Evolutionary conservation across 1,140 invertebrate species (phyloP).

Genomic region (Cherax quadricarinatus): DNA sequence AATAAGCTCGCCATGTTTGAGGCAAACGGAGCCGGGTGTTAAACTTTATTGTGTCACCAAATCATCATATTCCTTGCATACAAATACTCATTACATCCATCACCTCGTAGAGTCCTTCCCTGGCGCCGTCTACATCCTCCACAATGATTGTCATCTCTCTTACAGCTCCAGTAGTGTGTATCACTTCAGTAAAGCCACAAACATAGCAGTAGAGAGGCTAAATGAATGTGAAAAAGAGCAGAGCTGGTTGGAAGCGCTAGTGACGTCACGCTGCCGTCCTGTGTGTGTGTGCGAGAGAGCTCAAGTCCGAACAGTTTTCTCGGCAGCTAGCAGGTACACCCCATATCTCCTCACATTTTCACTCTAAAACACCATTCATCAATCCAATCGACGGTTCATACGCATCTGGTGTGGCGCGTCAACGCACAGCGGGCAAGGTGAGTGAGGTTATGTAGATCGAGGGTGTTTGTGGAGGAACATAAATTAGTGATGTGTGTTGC

Average conservation of each 20-base stretch:
- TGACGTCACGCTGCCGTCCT: constrained; percentile 51
- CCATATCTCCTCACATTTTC: constrained; percentile 50
- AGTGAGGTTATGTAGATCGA: constrained; percentile 6
- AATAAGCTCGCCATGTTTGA: constrained; percentile 36
- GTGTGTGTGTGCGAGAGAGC: constrained; percentile 45
- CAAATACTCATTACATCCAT: constrained; percentile 26
- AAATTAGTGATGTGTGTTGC: constrained; percentile 45
- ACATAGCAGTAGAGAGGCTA: constrained; percentile 41
- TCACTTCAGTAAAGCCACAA: not conserved
- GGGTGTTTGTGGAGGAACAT: not conserved
- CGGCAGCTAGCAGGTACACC: constrained; percentile 36
- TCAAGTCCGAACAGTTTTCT: constrained; percentile 56
- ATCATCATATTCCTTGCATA: constrained; percentile 38
- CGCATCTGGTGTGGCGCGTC: not conserved
- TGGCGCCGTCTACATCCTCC: not conserved
- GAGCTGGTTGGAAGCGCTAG: constrained; percentile 46
- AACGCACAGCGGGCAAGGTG: constrained; percentile 5
- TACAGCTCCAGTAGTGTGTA: not conserved
- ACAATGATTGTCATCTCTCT: not conserved
- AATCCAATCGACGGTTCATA: not conserved
- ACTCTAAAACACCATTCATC: constrained; percentile 32
- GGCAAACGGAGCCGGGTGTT: constrained; percentile 25
- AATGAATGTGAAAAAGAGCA: constrained; percentile 66
- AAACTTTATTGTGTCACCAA: constrained; percentile 37
- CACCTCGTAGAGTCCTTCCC: not conserved